Base-by-base conservation (phyloP, 2,113 vertebrate species). In the Puffinus mauretanicus region DNA sequence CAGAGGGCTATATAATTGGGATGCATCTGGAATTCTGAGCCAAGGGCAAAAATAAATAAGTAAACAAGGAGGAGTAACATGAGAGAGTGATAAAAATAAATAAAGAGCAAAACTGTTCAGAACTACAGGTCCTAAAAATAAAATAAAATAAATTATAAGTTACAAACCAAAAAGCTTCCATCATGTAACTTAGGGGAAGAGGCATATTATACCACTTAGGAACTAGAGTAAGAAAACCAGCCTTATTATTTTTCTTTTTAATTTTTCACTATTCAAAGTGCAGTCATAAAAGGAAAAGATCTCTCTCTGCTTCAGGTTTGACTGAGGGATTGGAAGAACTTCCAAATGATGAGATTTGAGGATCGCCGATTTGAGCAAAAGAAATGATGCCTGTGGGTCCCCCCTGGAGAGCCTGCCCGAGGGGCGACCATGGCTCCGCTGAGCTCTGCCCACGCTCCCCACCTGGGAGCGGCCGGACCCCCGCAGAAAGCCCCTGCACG, bases 391-490 rank as follows among this genome's bases (percentile, higher is more conserved):
- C 26, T 0, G 0, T 0, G 2, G 6, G 40, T 69, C n/a, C n/a
- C 47, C 76, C 27, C 24, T 7, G 27, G 36, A 40, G 13, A 51
- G 11, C 27, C 29, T 36, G 24, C 3, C 22, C 47, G 21, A 12
- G 40, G 16, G 24, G 19, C 5, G 9, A 61, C 24, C n/a, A 17
- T 3, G 1, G 24, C 52, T 27, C 19, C 0, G 1, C 34, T 18
- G 46, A 26, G 29, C 34, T 42, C 61, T 75, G 61, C 46, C 17
- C 25, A 49, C 0, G 1, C 30, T 44, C 44, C n/a, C 22, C 24
- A 60, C 2, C 38, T 3, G 22, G 7, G 29, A 36, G n/a, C 0
- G 0, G 36, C 26, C 1, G 1, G 64, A 46, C 3, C 15, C 16
- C 9, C 1, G 5, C 8, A 76, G 13, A 78, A 72, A 69, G 16